Percentiles rank a stretch among this genome's conserved stretches.
Conservation (phyloP, 2,888 invertebrate species). For the Achlya flavicornis region DNA sequence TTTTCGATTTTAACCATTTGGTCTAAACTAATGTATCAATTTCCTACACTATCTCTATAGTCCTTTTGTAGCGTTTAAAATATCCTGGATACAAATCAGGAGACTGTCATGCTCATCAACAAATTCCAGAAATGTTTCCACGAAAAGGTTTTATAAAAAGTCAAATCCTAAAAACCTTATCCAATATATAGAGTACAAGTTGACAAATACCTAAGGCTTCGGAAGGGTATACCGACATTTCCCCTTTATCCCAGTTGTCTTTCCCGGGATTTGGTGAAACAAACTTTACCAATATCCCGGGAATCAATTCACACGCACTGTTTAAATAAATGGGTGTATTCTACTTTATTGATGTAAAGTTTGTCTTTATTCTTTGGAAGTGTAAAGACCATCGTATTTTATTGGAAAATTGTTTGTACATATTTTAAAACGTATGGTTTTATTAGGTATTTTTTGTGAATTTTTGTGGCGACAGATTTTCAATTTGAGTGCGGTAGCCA, state of each 20-base stretch:
- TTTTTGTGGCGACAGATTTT: no score
- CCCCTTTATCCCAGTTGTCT: conserved; percentile 47
- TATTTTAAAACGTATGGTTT: no score
- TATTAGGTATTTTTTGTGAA: no score
- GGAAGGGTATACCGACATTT: conserved; percentile 41
- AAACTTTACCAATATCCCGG: conserved; percentile 70
- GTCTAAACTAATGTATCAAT: no score
- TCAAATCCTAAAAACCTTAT: conserved; percentile 16
- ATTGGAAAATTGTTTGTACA: background rate
- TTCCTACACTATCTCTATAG: no score
- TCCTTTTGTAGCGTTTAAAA: no score
- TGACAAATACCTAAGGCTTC: conserved; percentile 48
- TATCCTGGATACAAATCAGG: no score
- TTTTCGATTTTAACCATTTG: no score
- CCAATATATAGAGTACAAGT: conserved; percentile 41
- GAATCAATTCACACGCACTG: conserved; percentile 65
- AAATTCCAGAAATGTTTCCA: no score
- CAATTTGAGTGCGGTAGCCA: no score
- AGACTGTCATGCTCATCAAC: no score
- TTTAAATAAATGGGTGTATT: conserved; percentile 45
- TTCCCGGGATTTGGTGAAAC: conserved; percentile 55
- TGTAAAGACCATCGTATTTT: background rate
- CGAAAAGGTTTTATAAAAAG: background rate
- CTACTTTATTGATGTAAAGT: conserved; percentile 1
- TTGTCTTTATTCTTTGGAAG: background rate